Evolutionary conservation across 2,888 invertebrate genomes (phyloP).

Genomic region (Dermolepida albohirtum): DNA sequence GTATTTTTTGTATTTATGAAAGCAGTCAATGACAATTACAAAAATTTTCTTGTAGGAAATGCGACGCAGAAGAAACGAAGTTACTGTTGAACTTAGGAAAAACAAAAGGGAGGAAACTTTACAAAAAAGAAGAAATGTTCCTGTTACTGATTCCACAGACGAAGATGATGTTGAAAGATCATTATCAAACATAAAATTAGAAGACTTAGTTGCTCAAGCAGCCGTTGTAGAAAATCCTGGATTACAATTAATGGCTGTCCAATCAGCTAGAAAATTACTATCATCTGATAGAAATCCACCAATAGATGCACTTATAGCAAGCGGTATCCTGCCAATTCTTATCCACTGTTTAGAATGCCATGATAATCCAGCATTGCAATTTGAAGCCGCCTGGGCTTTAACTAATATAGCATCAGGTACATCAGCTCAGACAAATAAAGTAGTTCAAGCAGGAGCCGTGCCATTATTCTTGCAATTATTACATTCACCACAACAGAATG

Average conservation of each 20-base stretch:
- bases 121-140: slow-evolving; percentile 96
- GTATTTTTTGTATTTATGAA: neutral
- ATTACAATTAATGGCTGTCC: slow-evolving; percentile 90
- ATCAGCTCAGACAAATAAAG: slow-evolving; percentile 90
- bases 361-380: slow-evolving; percentile 91
- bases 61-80: slow-evolving; percentile 96
- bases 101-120: slow-evolving; percentile 98
- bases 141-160: slow-evolving; percentile 85
- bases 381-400: slow-evolving; percentile 97
- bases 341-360: slow-evolving; percentile 83
- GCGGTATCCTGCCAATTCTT: slow-evolving; percentile 95
- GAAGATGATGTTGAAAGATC: slow-evolving; percentile 80
- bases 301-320: slow-evolving; percentile 93
- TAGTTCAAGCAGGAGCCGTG: slow-evolving; percentile 94
- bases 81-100: slow-evolving; percentile 96
- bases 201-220: slow-evolving; percentile 89
- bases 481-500: slow-evolving; percentile 94
- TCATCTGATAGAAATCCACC: slow-evolving; percentile 99
- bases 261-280: slow-evolving; percentile 93
- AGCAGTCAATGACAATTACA: neutral
- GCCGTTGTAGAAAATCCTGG: slow-evolving; percentile 82
- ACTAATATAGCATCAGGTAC: slow-evolving; percentile 86
- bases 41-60: slow-evolving; percentile 84
- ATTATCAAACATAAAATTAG: slow-evolving; percentile 79
- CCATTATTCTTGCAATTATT: slow-evolving; percentile 93